Base-by-base conservation (phyloP, 2,113 vertebrate genomes). In the Zosterops japonicus region DNA sequence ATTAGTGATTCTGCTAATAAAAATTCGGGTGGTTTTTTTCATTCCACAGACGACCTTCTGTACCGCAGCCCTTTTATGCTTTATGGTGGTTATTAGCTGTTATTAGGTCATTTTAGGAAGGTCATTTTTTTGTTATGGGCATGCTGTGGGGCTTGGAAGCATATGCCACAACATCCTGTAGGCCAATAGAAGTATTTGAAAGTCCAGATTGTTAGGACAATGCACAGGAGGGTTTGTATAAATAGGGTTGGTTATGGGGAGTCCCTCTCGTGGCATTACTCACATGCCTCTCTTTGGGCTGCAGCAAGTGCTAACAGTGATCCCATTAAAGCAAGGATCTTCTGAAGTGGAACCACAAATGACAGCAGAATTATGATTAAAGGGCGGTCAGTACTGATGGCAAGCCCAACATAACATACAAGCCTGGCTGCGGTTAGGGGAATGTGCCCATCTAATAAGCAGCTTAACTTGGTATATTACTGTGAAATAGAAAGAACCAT, bases 371-470 rank as follows among this genome's bases (percentile, higher is more conserved):
- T 93, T 90, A 63, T 61, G 92, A 91, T 90, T 70, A 94, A 92
- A 88, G 90, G 61, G 78, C 47, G 19, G 59, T 63, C 84, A 28
- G 83, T 60, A 31, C 44, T 42, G 79, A 86, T 74, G 55, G 85
- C 18, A 24, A 95, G 68, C 76, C 76, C 94, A 67, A 18, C 63
- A 44, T 42, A 80, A 91, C 83, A 67, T 16, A 23, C 65, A 91
- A 87, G 85, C 35, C 90, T 67, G 71, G 81, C 87, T 95, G 91
- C 1, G 27, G 67, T 95, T 80, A 47, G 78, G 71, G 83, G 78
- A 74, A 94, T 81, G 83, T 86, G 65, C 90, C 94, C 88, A 68
- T 68, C 79, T 92, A 96, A 95, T 86, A 94, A 92, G 90, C 90
- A 75, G 92, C 76, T 92, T 92, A 96, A 78, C 88, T 78, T 75